Evolutionary conservation across 2,797 vertebrate genomes (phyloP).

Genomic region (Catharus ustulatus): DNA sequence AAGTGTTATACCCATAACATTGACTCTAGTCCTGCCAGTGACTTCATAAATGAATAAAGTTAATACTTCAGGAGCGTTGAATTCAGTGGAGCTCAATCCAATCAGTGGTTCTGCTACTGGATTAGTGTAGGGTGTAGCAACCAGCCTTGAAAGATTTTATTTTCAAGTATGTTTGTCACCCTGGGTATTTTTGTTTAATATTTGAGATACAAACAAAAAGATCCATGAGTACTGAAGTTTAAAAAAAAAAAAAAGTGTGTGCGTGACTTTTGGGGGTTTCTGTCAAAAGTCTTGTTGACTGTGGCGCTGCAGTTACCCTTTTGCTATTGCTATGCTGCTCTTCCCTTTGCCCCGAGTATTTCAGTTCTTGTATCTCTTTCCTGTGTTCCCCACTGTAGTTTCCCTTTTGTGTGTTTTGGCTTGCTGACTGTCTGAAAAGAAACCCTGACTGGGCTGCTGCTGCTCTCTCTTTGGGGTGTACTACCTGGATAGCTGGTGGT

Average conservation of each 20-base stretch:
- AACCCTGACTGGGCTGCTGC: neutral
- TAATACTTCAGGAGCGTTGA: neutral
- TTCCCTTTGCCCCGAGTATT: neutral
- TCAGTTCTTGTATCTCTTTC: neutral
- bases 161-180: neutral
- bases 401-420: neutral
- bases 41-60: neutral
- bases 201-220: neutral
- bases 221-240: neutral
- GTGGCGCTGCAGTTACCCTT: neutral
- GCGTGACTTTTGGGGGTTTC: neutral
- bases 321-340: neutral
- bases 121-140: neutral
- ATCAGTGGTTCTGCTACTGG: neutral
- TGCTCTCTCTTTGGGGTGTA: neutral
- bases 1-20: neutral
- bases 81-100: neutral
- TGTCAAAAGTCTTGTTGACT: neutral
- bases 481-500: accelerated
- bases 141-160: neutral
- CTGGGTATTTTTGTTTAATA: neutral
- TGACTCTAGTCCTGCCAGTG: neutral
- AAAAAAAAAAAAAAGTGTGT: too few relatives aligned
- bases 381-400: neutral
- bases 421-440: neutral